Conservation (phyloP, 2,797 vertebrate genomes). For the Enteromius unitaeniatus region DNA sequence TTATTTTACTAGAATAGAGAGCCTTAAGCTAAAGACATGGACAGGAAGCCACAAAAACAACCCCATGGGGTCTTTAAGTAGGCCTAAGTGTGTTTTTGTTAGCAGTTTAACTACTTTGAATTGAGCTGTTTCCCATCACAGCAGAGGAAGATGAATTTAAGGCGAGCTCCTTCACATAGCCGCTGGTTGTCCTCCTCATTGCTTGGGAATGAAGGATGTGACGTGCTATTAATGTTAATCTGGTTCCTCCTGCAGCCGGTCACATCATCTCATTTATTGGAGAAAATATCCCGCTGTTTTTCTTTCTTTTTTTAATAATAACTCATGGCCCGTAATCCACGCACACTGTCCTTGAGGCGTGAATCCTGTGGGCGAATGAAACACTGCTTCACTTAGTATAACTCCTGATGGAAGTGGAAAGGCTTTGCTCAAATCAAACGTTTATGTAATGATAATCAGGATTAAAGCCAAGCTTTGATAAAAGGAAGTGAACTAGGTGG, state of each 20-base stretch:
- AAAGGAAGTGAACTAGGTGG: constrained; percentile 40
- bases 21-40: neutral
- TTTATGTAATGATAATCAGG: constrained; percentile 48
- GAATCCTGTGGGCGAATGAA: neutral
- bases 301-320: neutral
- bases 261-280: constrained; percentile 24
- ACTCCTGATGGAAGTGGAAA: constrained; percentile 23
- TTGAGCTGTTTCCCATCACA: neutral
- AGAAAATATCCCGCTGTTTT: constrained; percentile 21
- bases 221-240: constrained; percentile 38
- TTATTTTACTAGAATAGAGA: neutral
- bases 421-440: constrained; percentile 37
- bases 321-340: neutral
- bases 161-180: constrained; percentile 11
- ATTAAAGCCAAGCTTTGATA: constrained; percentile 29
- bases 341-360: neutral
- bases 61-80: neutral
- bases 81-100: neutral
- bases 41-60: neutral
- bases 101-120: constrained; percentile 1
- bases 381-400: neutral
- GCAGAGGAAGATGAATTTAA: neutral
- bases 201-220: neutral
- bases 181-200: constrained; percentile 25
- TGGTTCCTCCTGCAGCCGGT: neutral